These are phyloP conservation scores for Parapristionchus giblindavisi DNA, from an alignment of 2,888 invertebrate genomes.

Conservation along the genomic window DNA sequence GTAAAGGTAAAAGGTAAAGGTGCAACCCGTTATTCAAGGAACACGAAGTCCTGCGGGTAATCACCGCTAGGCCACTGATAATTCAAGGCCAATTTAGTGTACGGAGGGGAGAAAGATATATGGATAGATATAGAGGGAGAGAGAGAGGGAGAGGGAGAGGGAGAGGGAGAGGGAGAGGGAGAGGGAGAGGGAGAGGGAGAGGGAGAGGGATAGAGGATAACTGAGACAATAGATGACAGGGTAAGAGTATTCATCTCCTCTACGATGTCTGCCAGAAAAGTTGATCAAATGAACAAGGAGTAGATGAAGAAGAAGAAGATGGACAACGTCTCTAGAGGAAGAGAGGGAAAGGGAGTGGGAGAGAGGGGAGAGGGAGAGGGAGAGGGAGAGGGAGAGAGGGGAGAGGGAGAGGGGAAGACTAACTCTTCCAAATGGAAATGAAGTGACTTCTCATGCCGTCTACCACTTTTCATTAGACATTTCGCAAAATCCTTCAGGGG, in stretches of 20 bases:
- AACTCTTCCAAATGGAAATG: too few relatives aligned
- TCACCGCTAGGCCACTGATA: too few relatives aligned
- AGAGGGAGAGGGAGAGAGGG: too few relatives aligned
- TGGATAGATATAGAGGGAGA: too few relatives aligned
- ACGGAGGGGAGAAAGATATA: neutral
- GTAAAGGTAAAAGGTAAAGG: too few relatives aligned
- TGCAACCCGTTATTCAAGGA: too few relatives aligned
- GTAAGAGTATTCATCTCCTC: too few relatives aligned
- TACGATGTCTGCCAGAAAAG: constrained; percentile 19
- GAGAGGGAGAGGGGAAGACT: neutral
- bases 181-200: neutral
- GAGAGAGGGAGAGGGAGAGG: constrained; percentile 23
- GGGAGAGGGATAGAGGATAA: constrained; percentile 18
- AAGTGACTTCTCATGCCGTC: too few relatives aligned
- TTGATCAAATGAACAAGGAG: neutral
- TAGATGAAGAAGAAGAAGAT: neutral
- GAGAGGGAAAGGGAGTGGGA: neutral
- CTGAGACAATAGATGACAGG: too few relatives aligned
- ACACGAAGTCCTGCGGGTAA: too few relatives aligned
- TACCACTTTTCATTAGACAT: neutral
- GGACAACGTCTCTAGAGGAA: neutral
- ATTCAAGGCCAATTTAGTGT: too few relatives aligned
- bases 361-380: too few relatives aligned
- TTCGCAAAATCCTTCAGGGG: neutral
- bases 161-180: neutral